These are phyloP conservation scores for Drosophila anomalipes DNA, from an alignment of 2,888 invertebrate genomes.

Conservation along the genomic window DNA sequence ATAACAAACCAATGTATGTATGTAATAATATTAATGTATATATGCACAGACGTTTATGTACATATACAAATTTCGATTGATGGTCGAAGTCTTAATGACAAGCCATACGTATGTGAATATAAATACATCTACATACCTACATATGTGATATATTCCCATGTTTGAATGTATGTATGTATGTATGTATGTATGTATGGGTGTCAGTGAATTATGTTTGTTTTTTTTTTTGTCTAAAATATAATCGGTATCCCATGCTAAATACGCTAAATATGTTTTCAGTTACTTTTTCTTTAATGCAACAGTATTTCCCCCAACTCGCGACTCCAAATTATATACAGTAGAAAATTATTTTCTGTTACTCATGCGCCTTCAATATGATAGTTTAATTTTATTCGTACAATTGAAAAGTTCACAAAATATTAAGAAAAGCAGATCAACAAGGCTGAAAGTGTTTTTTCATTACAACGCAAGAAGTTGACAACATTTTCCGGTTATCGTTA, in stretches of 20 bases:
- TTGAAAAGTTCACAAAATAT: slow-evolving; percentile 81
- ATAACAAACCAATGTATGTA: slow-evolving; percentile 3
- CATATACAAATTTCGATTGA: background rate
- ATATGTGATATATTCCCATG: slow-evolving; percentile 17
- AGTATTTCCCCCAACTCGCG: slow-evolving; percentile 81
- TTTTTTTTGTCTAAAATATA: slow-evolving; percentile 69
- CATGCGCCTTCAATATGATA: slow-evolving; percentile 83
- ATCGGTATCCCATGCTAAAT: slow-evolving; percentile 64
- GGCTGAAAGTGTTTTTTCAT: slow-evolving; percentile 19
- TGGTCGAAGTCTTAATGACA: background rate
- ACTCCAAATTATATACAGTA: slow-evolving; percentile 83
- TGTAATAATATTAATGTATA: background rate
- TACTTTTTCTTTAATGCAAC: slow-evolving; percentile 78
- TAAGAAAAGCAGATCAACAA: slow-evolving; percentile 50
- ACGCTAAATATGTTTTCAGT: slow-evolving; percentile 69
- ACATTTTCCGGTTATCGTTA: slow-evolving; percentile 37
- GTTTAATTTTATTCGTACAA: slow-evolving; percentile 84
- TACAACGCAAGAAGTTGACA: slow-evolving; percentile 40
- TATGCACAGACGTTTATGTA: background rate
- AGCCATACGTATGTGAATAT: background rate
- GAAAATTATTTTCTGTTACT: slow-evolving; percentile 83
- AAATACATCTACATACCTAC: background rate
- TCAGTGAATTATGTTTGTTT: slow-evolving; percentile 22
- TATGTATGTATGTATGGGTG: slow-evolving; percentile 22
- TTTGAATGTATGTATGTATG: slow-evolving; percentile 5